These are phyloP conservation scores for Elgaria multicarinata DNA, from an alignment of 2,113 vertebrate genomes.

Conservation along the genomic window DNA sequence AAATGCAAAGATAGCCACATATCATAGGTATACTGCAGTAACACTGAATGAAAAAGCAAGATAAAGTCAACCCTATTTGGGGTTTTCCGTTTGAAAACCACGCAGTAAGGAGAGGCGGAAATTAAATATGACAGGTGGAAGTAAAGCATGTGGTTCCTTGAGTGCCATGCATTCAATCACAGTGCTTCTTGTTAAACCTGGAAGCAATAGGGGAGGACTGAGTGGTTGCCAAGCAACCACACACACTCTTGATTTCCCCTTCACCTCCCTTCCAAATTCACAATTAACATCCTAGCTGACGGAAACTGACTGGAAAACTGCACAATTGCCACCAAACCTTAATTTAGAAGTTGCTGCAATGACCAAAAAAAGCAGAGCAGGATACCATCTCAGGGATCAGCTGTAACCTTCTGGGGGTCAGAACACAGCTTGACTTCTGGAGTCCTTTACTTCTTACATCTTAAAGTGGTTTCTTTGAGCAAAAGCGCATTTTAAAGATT, in stretches of 20 bases:
- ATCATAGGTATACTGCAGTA: background rate
- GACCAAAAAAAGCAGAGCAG: background rate
- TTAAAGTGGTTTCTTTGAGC: background rate
- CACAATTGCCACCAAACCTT: background rate
- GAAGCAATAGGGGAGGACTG: background rate
- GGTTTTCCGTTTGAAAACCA: background rate
- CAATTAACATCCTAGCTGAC: background rate
- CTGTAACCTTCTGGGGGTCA: background rate
- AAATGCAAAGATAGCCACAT: constrained; percentile 39
- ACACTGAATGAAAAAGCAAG: background rate
- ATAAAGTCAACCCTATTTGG: background rate
- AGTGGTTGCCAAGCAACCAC: background rate
- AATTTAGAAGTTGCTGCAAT: background rate
- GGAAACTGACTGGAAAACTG: background rate
- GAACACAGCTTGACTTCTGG: background rate
- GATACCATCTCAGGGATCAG: background rate
- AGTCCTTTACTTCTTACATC: background rate
- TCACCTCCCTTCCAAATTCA: background rate
- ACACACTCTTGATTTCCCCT: background rate
- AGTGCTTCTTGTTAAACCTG: background rate
- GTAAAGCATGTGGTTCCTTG: background rate
- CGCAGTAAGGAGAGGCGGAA: background rate
- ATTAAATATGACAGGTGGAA: background rate
- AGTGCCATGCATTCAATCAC: background rate
- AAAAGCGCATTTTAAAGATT: background rate